Evolutionary conservation across 2,113 vertebrate genomes (phyloP).

Genomic region (Falco punctatus): DNA sequence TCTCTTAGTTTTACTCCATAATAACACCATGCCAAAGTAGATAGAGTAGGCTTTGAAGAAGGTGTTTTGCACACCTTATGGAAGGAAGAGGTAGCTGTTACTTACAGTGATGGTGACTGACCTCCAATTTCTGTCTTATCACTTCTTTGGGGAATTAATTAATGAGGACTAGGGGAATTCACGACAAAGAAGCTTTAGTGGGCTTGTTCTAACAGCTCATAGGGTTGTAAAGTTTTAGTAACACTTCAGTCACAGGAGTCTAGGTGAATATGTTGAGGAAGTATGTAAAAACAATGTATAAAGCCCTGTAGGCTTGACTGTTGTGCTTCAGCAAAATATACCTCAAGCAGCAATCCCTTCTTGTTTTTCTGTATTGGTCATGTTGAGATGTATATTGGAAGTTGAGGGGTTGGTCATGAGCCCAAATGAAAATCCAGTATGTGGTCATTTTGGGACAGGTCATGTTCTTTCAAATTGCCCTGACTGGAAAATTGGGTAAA

Average conservation of each 20-base stretch:
- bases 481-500: neutral
- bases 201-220: neutral
- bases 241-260: fast-evolving
- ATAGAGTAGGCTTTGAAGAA: neutral
- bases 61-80: neutral
- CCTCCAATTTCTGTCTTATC: neutral
- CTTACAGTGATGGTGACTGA: neutral
- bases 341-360: neutral
- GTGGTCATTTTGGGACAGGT: neutral
- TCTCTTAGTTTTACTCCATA: neutral
- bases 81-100: neutral
- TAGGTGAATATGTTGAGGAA: neutral
- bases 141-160: neutral
- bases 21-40: neutral
- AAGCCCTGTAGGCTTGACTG: neutral
- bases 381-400: neutral
- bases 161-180: neutral
- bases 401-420: neutral
- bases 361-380: neutral
- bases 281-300: neutral
- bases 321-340: neutral
- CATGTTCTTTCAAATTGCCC: neutral
- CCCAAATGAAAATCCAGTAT: neutral
- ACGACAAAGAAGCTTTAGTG: neutral
- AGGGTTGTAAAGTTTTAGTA: neutral